phyloP scores from a whole-genome alignment of 2,113 vertebrate species.

The Onychostruthus taczanowskii region DNA sequence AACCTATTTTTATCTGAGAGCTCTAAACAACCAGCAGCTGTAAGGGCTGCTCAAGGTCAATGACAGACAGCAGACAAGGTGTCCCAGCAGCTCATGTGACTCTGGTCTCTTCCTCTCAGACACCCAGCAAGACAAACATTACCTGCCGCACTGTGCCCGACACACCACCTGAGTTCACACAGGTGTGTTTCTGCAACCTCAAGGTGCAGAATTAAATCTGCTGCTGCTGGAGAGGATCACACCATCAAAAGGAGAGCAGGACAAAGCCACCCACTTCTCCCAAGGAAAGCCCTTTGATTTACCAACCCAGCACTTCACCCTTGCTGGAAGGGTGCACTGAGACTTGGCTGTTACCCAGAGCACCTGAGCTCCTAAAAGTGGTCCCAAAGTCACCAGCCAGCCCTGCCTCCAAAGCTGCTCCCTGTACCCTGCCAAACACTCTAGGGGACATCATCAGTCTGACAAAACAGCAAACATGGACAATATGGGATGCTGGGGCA shows the following conservation, averaged over 20 bases:
- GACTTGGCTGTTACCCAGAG: background rate
- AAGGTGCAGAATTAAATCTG: background rate
- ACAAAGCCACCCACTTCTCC: background rate
- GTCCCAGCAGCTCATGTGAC: background rate
- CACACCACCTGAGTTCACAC: background rate
- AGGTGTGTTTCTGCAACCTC: background rate
- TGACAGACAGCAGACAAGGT: background rate
- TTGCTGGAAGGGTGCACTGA: background rate
- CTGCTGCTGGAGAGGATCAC: background rate
- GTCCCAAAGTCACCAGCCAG: background rate
- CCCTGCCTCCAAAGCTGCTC: background rate
- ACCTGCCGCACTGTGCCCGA: accelerated
- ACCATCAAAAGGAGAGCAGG: background rate
- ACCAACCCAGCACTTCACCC: background rate
- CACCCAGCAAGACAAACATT: background rate
- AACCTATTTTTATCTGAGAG: background rate
- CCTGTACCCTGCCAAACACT: background rate
- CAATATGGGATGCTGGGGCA: background rate
- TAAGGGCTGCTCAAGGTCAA: background rate
- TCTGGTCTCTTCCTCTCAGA: background rate
- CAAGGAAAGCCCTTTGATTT: background rate
- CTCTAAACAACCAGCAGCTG: background rate
- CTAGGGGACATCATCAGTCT: background rate
- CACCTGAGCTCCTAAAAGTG: background rate
- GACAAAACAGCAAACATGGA: accelerated